These are phyloP conservation scores for Diadumene lineata DNA, from an alignment of 92 coral and sea anemone genomes.

Conservation along the genomic window DNA sequence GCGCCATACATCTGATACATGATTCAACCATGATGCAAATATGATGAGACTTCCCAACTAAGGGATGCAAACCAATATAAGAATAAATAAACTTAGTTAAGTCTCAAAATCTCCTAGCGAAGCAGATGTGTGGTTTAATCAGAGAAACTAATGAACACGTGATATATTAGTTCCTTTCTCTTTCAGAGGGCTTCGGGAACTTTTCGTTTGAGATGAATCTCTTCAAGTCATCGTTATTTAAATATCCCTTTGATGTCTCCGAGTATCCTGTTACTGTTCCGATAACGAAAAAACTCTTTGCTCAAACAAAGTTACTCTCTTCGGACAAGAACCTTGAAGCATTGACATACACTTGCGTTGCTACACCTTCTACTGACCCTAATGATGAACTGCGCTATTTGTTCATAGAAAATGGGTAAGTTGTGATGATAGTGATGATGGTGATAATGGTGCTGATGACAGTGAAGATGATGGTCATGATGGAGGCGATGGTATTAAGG, in stretches of 20 bases:
- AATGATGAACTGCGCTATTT: conserved; percentile 48
- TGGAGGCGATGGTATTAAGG: too few species aligned
- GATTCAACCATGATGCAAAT: too few species aligned
- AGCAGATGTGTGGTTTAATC: too few species aligned
- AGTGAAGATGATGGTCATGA: neutral
- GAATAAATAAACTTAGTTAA: too few species aligned
- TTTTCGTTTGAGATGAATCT: conserved; percentile 81
- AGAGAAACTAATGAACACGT: too few species aligned
- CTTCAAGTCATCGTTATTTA: conserved; percentile 51
- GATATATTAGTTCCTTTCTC: neutral
- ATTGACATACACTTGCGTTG: conserved; percentile 65
- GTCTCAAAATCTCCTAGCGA: too few species aligned
- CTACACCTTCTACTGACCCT: conserved; percentile 76
- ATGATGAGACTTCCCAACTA: too few species aligned
- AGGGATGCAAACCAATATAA: too few species aligned
- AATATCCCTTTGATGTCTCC: conserved; percentile 63
- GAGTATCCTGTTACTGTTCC: conserved; percentile 81
- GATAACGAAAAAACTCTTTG: conserved; percentile 53
- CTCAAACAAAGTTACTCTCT: conserved; percentile 66
- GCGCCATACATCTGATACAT: too few species aligned
- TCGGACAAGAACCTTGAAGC: conserved; percentile 70
- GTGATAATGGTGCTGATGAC: neutral
- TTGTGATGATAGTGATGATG: neutral
- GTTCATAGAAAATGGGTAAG: conserved; percentile 76
- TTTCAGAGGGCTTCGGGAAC: conserved; percentile 76